Base-by-base conservation (phyloP, 2,888 invertebrate genomes). In the Eristalis intricaria region DNA sequence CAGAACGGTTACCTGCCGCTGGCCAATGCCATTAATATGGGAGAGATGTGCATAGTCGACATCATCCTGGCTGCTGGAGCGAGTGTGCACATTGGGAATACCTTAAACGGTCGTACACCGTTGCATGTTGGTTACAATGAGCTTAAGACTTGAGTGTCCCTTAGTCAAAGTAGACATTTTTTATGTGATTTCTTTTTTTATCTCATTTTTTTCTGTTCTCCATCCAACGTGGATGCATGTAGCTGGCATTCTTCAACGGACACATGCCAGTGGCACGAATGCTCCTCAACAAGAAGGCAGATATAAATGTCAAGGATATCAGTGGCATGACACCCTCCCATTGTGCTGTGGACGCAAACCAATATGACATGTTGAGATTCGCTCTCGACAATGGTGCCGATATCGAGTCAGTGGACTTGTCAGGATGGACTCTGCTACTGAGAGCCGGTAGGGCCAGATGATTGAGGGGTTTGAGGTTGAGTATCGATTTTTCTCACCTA, bases 231-330 rank as follows among this genome's bases (percentile, higher is more conserved):
- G 60, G 50, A 50, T 50, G 50, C n/a, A 50, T 88, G 5, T 81
- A 93, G 93, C 81, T 93, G 76, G 92, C 93, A 11, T 93, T 93
- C 89, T 92, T 91, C 79, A 89, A 93, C 85, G 93, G 93, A 22
- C 91, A 91, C 76, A 84, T 92, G 88, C 90, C 92, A 2, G 91
- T 92, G 23, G 91, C 92, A 2, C 92, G 92, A 60, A 91, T 93
- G 63, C 85, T 93, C 77, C 84, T 93, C 38, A 92, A 93, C 89
- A 92, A 92, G 84, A 92, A 91, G 87, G 93, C 93, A 5, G 89
- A 90, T 79, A 89, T 93, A 89, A 91, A 91, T 90, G 91, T 91
- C 15, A 89, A 60, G 71, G 93, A 93, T 89, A 90, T 90, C 79
- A 91, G 92, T 89, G 91, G 91, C 32, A 91, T 93, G 92, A 92